Evolutionary conservation across 2,797 vertebrate genomes (phyloP).

Genomic region (Danionella dracula): DNA sequence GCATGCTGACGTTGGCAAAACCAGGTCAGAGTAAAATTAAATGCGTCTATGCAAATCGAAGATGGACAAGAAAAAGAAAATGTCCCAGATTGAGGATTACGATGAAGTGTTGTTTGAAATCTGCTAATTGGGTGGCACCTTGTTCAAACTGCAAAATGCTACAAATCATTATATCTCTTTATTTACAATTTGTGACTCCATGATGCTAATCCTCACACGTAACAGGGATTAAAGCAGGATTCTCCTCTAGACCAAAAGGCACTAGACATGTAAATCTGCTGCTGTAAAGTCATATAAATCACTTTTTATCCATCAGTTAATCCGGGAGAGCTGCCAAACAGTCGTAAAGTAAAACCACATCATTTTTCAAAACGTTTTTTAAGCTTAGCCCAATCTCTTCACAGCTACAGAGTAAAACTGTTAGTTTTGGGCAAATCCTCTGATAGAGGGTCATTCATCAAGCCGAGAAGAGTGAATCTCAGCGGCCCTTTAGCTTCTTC

Average conservation of each 20-base stretch:
- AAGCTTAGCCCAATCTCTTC: constrained; percentile 47
- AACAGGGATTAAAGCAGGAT: constrained; percentile 57
- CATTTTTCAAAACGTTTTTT: not conserved
- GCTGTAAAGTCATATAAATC: constrained; percentile 61
- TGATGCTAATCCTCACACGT: constrained; percentile 62
- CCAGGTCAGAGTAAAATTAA: constrained; percentile 68
- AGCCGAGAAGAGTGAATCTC: constrained; percentile 57
- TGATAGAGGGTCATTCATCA: constrained; percentile 69
- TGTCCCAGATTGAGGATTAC: not conserved
- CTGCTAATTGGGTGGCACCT: constrained; percentile 24
- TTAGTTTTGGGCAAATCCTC: constrained; percentile 72
- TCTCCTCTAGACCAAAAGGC: constrained; percentile 53
- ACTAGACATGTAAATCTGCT: constrained; percentile 61
- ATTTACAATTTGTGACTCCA: constrained; percentile 55
- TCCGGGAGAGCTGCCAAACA: too few species aligned
- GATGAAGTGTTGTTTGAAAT: constrained; percentile 11
- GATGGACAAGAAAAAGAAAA: not conserved
- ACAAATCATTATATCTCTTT: constrained; percentile 45
- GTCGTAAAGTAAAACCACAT: constrained; percentile 26
- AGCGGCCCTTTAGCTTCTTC: constrained; percentile 62
- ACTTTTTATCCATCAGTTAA: constrained; percentile 50
- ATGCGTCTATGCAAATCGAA: constrained; percentile 53
- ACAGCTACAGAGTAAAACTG: constrained; percentile 67
- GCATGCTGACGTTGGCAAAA: constrained; percentile 56
- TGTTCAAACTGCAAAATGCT: constrained; percentile 36